Evolutionary conservation across 2,888 invertebrate species (phyloP), one percentile per base, ranked within the genome.

Genomic region (Cancer borealis): DNA sequence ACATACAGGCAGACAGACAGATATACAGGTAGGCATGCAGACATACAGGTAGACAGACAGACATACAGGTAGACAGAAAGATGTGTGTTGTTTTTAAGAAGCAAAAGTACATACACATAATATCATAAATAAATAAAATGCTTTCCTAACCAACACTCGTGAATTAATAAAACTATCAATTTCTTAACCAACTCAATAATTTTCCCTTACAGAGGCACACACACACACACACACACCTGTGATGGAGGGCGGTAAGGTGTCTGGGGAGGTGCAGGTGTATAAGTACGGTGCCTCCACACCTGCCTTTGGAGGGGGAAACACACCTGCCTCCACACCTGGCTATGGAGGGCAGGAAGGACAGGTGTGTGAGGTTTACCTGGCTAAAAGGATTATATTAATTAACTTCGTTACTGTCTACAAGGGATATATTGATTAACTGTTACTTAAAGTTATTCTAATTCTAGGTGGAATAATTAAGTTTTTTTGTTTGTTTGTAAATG

Each of bases 201-300:
- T 21, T 49, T 14, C 47, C n/a, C 17, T 5, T 12, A 10, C 88
- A 26, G n/a, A 1, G 54, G 12, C 54, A 54, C 12, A 54, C 21
- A 21, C 60, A 60, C 60, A 4, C 0, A 1, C 12, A 4, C 12
- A 14, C 89, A 54, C 49, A n/a, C 90, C 30, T 54, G 90, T 8
- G 54, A 92, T 92, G 92, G 92, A 92, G 14, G 88, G 88, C 3
- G 88, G 60, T 30, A 17, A 60, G n/a, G 26, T 79, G 4, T 45
- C 87, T 45, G 88, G 88, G 39, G 92, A 92, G 45, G 26, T 91
- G 26, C 91, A 39, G 21, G 47, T 14, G 21, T 92, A 46, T 17
- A 88, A 88, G 39, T 88, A 88, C 88, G 79, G 88, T 8, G 84
- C 26, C 46, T 45, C 79, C 79, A 39, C 92, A 26, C 92, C 87